These are phyloP conservation scores for Bucco capensis DNA, from an alignment of 2,113 vertebrate species.

Conservation along the genomic window DNA sequence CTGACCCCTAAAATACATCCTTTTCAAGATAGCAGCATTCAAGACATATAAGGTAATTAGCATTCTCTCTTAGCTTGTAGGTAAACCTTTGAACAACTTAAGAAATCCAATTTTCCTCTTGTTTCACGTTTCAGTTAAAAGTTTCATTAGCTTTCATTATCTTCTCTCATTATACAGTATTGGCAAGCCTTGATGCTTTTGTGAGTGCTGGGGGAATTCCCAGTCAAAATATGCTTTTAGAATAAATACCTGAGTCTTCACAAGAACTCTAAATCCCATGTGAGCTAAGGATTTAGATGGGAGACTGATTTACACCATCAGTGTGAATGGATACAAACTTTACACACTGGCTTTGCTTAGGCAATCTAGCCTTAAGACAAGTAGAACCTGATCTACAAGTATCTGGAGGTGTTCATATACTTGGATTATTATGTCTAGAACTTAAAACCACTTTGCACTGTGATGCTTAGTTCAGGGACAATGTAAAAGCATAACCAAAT, in stretches of 20 bases:
- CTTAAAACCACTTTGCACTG: slow-evolving; percentile 43
- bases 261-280: background rate
- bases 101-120: background rate
- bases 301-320: background rate
- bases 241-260: background rate
- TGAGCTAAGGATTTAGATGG: background rate
- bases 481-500: slow-evolving; percentile 6
- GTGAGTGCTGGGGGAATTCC: background rate
- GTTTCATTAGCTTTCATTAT: background rate
- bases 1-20: background rate
- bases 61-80: background rate
- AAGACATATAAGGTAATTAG: background rate
- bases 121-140: background rate
- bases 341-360: background rate
- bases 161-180: background rate
- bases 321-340: background rate
- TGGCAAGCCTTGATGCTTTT: background rate
- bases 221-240: background rate
- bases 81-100: background rate
- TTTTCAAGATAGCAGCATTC: background rate
- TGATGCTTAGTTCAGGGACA: slow-evolving; percentile 71
- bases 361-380: background rate
- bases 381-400: slow-evolving; percentile 16
- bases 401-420: slow-evolving; percentile 24
- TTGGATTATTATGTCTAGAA: slow-evolving; percentile 74